Base-by-base conservation (phyloP, 2,113 vertebrate species). In the Callipepla squamata region DNA sequence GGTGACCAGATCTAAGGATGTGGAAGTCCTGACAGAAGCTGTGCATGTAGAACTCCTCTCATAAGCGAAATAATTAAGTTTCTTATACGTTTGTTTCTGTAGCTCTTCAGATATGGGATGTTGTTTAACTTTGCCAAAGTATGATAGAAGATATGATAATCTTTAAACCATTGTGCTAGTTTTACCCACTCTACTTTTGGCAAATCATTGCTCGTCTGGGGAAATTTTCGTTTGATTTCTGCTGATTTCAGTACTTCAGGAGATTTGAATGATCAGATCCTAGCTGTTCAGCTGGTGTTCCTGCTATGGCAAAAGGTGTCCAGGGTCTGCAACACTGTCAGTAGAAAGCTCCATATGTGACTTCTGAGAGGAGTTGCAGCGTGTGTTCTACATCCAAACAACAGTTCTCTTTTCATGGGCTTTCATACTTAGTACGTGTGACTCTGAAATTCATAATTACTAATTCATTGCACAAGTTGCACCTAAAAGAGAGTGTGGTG, bases 101-200 rank as follows among this genome's bases (percentile, higher is more conserved):
- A 69, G 0, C 14, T 14, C 7, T 44, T 14, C 47, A 12, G 11
- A 6, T 50, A 50, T 34, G 0, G 4, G 32, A 6, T 32, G 66
- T n/a, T 38, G 9, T 80, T 81, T 68, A 34, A 34, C 16, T 87
- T 75, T 85, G 28, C n/a, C 22, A 65, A 14, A 13, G 8, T 61
- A 5, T 5, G 1, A 10, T 44, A 32, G 38, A 50, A 59, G 20
- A 26, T 22, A 17, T 63, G 8, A 1, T 18, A 44, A 32, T 87
- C 9, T 65, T 19, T 26, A 36, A 40, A 7, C 6, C 8, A 5
- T 55, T 77, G 30, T n/a, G 28, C 25, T 34, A 42, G 50, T 26
- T 84, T 8, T 50, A 8, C 38, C 19, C 4, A 3, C 40, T 47
- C 0, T 47, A 17, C 44, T 73, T 91, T 85, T 58, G 85, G 75